Conservation (phyloP, 2,797 vertebrate genomes). For the Chaenodraco wilsoni region DNA sequence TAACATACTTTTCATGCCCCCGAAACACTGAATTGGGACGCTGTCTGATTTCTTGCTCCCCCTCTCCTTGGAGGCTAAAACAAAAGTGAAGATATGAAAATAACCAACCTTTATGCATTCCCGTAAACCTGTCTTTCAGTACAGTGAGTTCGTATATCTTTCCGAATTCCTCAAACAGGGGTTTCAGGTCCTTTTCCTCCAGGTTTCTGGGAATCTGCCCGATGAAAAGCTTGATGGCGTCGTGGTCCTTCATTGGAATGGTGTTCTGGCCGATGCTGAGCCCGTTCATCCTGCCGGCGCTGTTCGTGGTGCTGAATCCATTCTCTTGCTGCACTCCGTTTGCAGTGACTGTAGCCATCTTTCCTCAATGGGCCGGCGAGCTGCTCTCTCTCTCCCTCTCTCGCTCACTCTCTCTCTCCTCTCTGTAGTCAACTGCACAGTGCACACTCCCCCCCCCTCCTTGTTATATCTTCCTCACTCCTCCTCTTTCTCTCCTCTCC, state of each 20-base stretch:
- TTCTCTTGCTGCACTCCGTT: slow-evolving; percentile 91
- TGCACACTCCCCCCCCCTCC: slow-evolving; percentile 61
- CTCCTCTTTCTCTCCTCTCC: slow-evolving; percentile 49
- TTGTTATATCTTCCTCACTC: slow-evolving; percentile 65
- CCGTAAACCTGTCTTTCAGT: slow-evolving; percentile 98
- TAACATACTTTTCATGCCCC: slow-evolving; percentile 60
- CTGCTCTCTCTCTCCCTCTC: slow-evolving; percentile 58
- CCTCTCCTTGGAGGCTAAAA: slow-evolving; percentile 5
- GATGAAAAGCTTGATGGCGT: slow-evolving; percentile 99
- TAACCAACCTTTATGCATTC: slow-evolving; percentile 98
- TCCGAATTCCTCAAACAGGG: slow-evolving; percentile 98
- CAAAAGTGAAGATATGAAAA: slow-evolving; percentile 51
- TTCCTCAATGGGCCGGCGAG: slow-evolving; percentile 86
- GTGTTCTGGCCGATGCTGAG: slow-evolving; percentile 88
- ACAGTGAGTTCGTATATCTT: slow-evolving; percentile 99
- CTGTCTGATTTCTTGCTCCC: not conserved
- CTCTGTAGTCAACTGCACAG: slow-evolving; percentile 69
- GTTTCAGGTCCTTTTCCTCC: slow-evolving; percentile 98
- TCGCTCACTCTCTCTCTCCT: slow-evolving; percentile 38
- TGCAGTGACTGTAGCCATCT: slow-evolving; percentile 93
- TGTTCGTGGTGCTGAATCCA: slow-evolving; percentile 93
- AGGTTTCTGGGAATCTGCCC: slow-evolving; percentile 98
- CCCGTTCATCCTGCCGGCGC: slow-evolving; percentile 93
- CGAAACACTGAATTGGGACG: slow-evolving; percentile 41
- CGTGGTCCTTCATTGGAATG: slow-evolving; percentile 99